Base-by-base conservation (phyloP, 2,888 invertebrate species). In the Cephus rjabovi region DNA sequence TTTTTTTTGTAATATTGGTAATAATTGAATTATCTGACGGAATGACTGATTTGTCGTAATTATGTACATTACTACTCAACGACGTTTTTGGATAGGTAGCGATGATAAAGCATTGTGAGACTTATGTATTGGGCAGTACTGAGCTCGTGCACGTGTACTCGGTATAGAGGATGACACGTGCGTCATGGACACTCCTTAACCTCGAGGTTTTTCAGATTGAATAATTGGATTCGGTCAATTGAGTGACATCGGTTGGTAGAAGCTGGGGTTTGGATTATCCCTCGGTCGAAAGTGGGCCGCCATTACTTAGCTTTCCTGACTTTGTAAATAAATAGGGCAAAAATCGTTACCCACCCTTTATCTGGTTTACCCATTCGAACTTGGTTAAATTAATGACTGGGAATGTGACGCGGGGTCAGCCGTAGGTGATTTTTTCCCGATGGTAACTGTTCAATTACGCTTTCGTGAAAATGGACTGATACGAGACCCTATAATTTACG, bases 141-240 rank as follows among this genome's bases (percentile, higher is more conserved):
- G 23, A 56, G 56, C 56, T 23, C 9, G 23, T 56, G 23, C 56
- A 56, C 56, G 56, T 23, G 56, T 56, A 56, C 56, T 56, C 9
- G 23, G 56, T 56, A 56, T 1, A 56, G 56, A 56, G 23, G 56
- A 23, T 23, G 56, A 23, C 23, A 23, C 56, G 23, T 23, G 9
- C 56, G 23, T 23, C 56, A 15, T 56, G 56, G 56, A 56, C 56
- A 23, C 56, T 23, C 56, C 56, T 71, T 71, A 71, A 71, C 71
- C 31, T 71, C 71, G 71, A 33, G 71, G 31, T 71, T 71, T 34
- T 71, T 71, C 3, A 34, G 31, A 71, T 71, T 71, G 71, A 71
- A 71, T 71, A 71, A 71, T 71, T 71, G 71, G 33, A 71, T 15
- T 31, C 4, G 71, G 71, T 71, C 71, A 71, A 71, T 71, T 34